Evolutionary conservation across 2,888 invertebrate genomes (phyloP), one percentile per base, ranked within the genome.

Genomic region (Rhogogaster chlorosoma): DNA sequence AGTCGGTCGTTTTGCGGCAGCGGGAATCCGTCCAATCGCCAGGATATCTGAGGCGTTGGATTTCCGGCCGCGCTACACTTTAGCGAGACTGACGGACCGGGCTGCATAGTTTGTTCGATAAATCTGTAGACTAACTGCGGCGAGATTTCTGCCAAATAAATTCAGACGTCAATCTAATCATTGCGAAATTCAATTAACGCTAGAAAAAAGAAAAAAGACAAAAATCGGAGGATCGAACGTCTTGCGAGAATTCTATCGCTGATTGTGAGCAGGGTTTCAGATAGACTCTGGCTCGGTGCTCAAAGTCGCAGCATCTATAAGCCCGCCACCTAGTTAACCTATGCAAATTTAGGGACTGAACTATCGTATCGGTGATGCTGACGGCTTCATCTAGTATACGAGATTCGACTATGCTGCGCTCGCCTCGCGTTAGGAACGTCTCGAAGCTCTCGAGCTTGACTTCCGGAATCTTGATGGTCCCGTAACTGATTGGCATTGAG

Each of bases 21-120:
- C 86, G 93, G 90, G 88, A 93, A 93, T 86, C 93, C 94, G 89
- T 94, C 94, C 85, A 94, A 90, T 73, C 93, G 91, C 95, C 95
- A 95, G 84, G 93, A 92, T 88, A 95, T 94, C 88, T 93, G 92
- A 64, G 95, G 95, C 70, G 94, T 93, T n/a, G 95, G 95, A 92
- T 94, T 93, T 86, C 93, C 93, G 84, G 92, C 90, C 83, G 93
- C 93, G 89, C 92, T 93, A 90, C 95, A 95, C 86, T 93, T 93
- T 86, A 95, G 92, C 64, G 94, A 94, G 83, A 94, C 94, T 87
- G 93, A 92, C 82, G 94, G 94, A 64, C 94, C 95, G 32, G 94
- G 93, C 86, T 94, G 94, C 86, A 94, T 93, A 86, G 94, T 94
- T 90, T 94, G 94, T 88, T 94, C 94, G 87, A 93, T 93, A 90